Evolutionary conservation across 2,888 invertebrate species (phyloP).

Genomic region (Nasonovia ribisnigri): DNA sequence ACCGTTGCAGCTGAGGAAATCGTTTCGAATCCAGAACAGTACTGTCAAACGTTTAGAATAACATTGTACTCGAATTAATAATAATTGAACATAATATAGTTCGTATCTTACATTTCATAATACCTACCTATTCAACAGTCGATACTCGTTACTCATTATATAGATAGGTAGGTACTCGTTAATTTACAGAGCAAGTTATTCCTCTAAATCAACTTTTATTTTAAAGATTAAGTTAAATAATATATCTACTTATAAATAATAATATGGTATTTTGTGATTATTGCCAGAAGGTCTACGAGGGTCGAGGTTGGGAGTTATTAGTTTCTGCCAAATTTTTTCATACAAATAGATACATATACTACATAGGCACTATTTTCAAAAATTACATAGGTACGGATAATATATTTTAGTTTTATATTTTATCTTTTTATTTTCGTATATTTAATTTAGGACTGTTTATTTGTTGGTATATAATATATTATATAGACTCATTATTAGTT

Average conservation of each 20-base stretch:
- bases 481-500: no score
- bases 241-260: not conserved
- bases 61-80: not conserved
- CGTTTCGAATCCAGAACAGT: not conserved
- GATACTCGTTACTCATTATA: not conserved
- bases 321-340: no score
- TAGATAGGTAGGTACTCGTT: not conserved
- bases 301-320: not conserved
- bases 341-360: no score
- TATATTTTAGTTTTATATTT: no score
- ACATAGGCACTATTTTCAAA: no score
- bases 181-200: not conserved
- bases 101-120: not conserved
- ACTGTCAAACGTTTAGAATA: not conserved
- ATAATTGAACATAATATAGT: not conserved
- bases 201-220: not conserved
- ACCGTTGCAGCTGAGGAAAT: not conserved
- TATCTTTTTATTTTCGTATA: no score
- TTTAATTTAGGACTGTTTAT: no score
- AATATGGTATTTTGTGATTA: not conserved
- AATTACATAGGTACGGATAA: no score
- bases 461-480: no score
- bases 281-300: not conserved
- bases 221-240: not conserved
- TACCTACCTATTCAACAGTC: not conserved